A percentile compares a stretch with the other conserved stretches of the same genome.
Conservation (phyloP, 2,888 invertebrate species). For the Sceliomorpha sp. region DNA sequence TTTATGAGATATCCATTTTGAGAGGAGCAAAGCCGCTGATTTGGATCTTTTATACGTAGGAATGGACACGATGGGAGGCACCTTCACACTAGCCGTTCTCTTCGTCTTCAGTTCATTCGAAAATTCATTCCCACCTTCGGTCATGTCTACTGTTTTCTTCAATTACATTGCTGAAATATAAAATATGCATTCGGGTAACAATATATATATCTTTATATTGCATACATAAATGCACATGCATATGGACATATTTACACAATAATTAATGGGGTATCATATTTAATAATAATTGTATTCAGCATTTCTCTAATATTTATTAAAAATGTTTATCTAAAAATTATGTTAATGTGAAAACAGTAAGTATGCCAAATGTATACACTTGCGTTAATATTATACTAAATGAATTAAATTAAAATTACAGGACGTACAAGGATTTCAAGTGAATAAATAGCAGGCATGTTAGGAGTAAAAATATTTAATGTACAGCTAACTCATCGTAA, state of each 20-base stretch:
- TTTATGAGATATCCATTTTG: slow-evolving; percentile 64
- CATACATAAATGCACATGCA: too few relatives aligned
- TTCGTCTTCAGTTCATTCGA: slow-evolving; percentile 55
- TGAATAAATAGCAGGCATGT: too few relatives aligned
- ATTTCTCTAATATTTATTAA: too few relatives aligned
- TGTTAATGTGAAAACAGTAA: neutral
- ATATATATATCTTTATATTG: too few relatives aligned
- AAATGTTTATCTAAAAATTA: neutral
- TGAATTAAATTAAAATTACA: too few relatives aligned
- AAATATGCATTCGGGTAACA: neutral
- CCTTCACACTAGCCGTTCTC: slow-evolving; percentile 66
- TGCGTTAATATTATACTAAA: too few relatives aligned
- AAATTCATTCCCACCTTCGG: slow-evolving; percentile 32
- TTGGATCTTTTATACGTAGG: slow-evolving; percentile 56
- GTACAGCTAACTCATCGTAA: too few relatives aligned
- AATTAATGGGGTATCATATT: too few relatives aligned
- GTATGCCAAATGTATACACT: too few relatives aligned
- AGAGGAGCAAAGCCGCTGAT: slow-evolving; percentile 64
- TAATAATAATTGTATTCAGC: too few relatives aligned
- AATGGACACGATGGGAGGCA: slow-evolving; percentile 48
- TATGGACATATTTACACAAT: neutral
- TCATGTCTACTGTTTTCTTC: slow-evolving; percentile 1
- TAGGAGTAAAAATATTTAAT: too few relatives aligned
- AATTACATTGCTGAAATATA: slow-evolving; percentile 3
- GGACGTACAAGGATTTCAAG: too few relatives aligned